These are phyloP conservation scores for Leptothorax acervorum DNA, from an alignment of 2,888 invertebrate genomes.

Conservation along the genomic window DNA sequence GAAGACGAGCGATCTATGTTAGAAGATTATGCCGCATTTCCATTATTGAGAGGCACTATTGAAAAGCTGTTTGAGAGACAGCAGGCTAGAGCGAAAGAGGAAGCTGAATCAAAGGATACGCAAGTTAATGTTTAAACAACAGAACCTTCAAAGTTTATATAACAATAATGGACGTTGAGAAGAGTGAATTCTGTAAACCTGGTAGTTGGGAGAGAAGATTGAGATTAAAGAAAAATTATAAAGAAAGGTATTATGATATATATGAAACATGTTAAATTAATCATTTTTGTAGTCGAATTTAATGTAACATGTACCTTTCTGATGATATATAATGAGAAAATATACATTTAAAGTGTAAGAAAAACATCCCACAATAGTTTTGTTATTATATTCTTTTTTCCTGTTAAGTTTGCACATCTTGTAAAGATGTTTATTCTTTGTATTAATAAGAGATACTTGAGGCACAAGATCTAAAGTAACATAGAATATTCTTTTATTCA, in stretches of 20 bases:
- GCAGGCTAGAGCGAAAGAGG: neutral
- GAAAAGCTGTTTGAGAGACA: neutral
- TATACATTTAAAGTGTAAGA: conserved; percentile 26
- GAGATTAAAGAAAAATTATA: conserved; percentile 14
- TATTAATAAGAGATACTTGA: neutral
- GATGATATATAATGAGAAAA: conserved; percentile 1
- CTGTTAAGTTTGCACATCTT: neutral
- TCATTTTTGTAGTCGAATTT: neutral
- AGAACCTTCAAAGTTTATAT: neutral
- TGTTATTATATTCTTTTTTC: conserved; percentile 6
- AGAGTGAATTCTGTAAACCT: neutral
- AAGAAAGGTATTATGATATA: conserved; percentile 49
- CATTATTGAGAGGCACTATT: neutral
- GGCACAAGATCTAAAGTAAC: neutral
- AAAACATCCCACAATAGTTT: neutral
- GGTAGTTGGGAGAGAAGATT: conserved; percentile 21
- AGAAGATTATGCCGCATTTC: neutral
- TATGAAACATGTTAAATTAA: neutral
- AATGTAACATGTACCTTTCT: conserved; percentile 14
- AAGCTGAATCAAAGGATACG: neutral
- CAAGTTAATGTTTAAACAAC: neutral
- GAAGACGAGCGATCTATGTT: neutral
- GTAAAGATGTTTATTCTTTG: conserved; percentile 15
- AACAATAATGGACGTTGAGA: neutral
- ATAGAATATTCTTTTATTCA: conserved; percentile 1